Percentiles rank a stretch among this genome's conserved stretches.
These are phyloP conservation scores for Microcebus griseorufus DNA, from an alignment of 2,113 vertebrate genomes.

Conservation along the genomic window DNA sequence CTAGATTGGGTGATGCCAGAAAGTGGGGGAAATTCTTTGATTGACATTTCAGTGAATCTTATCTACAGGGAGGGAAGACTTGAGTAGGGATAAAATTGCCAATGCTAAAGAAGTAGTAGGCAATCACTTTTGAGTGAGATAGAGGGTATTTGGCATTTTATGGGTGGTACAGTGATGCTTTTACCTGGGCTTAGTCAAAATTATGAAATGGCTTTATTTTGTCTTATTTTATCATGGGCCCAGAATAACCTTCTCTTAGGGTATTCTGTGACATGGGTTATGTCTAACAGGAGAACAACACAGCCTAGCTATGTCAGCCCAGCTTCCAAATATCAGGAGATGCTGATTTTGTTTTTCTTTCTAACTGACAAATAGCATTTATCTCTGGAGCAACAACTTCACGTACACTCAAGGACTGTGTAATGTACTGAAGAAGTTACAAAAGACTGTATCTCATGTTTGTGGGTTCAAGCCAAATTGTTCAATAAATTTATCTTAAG, in stretches of 20 bases:
- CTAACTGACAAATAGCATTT: background rate
- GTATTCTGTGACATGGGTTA: background rate
- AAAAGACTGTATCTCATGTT: background rate
- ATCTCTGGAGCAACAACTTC: background rate
- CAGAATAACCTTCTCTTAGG: background rate
- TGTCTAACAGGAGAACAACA: background rate
- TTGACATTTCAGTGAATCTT: background rate
- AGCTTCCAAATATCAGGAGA: background rate
- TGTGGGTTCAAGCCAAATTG: background rate
- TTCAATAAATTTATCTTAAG: background rate
- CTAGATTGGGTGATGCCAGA: background rate
- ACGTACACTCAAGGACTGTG: background rate
- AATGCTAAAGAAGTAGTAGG: background rate
- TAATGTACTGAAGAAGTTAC: background rate
- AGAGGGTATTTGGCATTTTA: background rate
- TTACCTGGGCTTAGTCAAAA: background rate
- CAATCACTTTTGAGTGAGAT: background rate
- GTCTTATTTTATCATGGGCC: background rate
- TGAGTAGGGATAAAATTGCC: background rate
- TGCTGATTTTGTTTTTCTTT: background rate
- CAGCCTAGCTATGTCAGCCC: background rate
- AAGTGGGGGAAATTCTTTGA: background rate
- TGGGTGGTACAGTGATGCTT: background rate
- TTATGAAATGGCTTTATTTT: background rate
- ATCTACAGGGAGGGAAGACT: background rate